Evolutionary conservation across 2,113 vertebrate genomes (phyloP), one percentile per base, ranked within the genome.

Genomic region (Cepphus grylle): DNA sequence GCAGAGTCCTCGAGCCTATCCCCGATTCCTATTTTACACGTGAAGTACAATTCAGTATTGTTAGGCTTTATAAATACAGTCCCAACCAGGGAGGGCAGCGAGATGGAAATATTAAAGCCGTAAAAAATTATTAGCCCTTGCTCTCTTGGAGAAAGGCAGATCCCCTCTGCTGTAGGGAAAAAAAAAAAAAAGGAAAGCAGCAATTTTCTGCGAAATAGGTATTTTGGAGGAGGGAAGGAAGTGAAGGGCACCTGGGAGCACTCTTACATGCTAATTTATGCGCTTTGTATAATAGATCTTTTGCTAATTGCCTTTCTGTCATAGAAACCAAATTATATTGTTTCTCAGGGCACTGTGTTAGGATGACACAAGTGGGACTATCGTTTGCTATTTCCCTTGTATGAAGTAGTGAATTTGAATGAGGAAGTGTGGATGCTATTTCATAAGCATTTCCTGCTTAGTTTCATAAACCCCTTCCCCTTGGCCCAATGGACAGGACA

Each of bases 231-330:
- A 93, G 74, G 20, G 66, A 94, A 95, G 74, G 78, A 76, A 94
- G 85, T 59, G 87, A 58, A 94, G 81, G 90, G 79, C 96, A 96
- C 93, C 96, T 97, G 96, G 96, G 96, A 94, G 81, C 86, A 95
- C 94, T 97, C 91, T 85, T 70, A 66, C 65, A 93, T 93, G 90
- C 90, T 96, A 93, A 95, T 92, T 96, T 94, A 94, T 94, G 78
- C 79, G 7, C 81, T 94, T 50, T 87, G 81, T 91, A 85, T 95
- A 97, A 96, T 91, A 94, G 94, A 94, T 94, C 95, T 95, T 96
- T 88, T 91, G 84, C 78, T 97, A 95, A 95, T 94, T 97, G 93
- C 97, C 89, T 93, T 96, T 97, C 93, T 95, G 81, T 96, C 95
- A 95, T 59, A 95, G 95, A 94, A 97, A 91, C 95, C 62, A 95